phyloP scores from a whole-genome alignment of 2,888 invertebrate genomes.

The Empis stercorea region DNA sequence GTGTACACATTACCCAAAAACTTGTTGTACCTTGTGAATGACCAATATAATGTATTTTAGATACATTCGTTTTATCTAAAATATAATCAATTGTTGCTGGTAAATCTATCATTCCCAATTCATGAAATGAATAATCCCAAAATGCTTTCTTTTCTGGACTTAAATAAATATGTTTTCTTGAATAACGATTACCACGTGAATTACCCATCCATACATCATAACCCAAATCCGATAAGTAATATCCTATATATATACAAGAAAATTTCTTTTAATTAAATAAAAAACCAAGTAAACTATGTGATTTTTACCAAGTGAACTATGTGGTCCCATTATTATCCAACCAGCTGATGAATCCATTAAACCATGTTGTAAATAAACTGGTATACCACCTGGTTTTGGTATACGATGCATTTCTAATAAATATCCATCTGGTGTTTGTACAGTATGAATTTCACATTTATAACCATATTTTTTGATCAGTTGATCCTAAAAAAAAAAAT shows the following conservation, averaged over 20 bases:
- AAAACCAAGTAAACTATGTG: neutral
- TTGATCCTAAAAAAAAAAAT: constrained; percentile 27
- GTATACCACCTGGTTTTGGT: constrained; percentile 39
- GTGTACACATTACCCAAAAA: constrained; percentile 25
- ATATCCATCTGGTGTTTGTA: constrained; percentile 65
- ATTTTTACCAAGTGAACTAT: constrained; percentile 38
- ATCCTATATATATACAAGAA: constrained; percentile 8
- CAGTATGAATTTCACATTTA: constrained; percentile 47
- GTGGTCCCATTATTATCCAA: constrained; percentile 59
- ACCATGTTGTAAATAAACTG: constrained; percentile 56
- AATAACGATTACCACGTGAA: constrained; percentile 16
- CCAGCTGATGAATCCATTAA: constrained; percentile 59
- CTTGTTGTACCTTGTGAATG: constrained; percentile 41
- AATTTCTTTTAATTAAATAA: neutral
- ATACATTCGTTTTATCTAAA: constrained; percentile 25
- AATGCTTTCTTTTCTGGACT: constrained; percentile 6
- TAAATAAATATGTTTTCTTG: constrained; percentile 10
- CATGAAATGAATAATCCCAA: constrained; percentile 33
- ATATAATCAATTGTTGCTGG: constrained; percentile 42
- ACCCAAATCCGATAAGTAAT: constrained; percentile 14
- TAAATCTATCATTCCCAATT: constrained; percentile 43
- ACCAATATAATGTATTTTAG: constrained; percentile 40
- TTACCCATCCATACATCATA: constrained; percentile 20
- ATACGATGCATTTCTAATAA: constrained; percentile 64
- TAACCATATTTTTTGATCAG: constrained; percentile 50